Evolutionary conservation across 2,888 invertebrate species (phyloP).

Genomic region (Phalera bucephala): DNA sequence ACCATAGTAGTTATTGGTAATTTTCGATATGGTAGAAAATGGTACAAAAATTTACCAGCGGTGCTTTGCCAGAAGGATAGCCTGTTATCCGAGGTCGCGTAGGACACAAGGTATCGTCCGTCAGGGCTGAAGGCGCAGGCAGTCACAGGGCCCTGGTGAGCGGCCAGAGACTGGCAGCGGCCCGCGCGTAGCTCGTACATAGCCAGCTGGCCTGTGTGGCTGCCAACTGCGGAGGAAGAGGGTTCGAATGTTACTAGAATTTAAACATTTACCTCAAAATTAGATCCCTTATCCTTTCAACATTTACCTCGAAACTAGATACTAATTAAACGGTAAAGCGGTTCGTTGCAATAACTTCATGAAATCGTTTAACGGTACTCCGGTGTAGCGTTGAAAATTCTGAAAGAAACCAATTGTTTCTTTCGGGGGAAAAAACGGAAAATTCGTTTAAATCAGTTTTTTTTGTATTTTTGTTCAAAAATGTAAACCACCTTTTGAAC

Average conservation of each 20-base stretch:
- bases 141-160: conserved; percentile 94
- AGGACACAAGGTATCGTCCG: conserved; percentile 98
- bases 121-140: conserved; percentile 98
- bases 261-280: neutral
- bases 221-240: conserved; percentile 86
- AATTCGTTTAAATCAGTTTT: too few relatives aligned
- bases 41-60: conserved; percentile 86
- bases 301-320: too few relatives aligned
- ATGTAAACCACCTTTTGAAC: too few relatives aligned
- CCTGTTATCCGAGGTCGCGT: conserved; percentile 96
- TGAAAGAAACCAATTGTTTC: too few relatives aligned
- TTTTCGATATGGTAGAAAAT: neutral
- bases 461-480: too few relatives aligned
- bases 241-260: neutral
- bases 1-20: neutral
- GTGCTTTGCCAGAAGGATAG: conserved; percentile 99
- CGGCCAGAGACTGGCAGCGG: conserved; percentile 96
- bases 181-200: conserved; percentile 97
- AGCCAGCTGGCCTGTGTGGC: conserved; percentile 95
- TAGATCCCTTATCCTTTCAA: too few relatives aligned
- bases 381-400: too few relatives aligned
- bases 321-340: too few relatives aligned
- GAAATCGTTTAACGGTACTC: too few relatives aligned
- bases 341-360: too few relatives aligned
- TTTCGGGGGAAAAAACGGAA: too few relatives aligned